These are phyloP conservation scores for Hyla sarda DNA, from an alignment of 2,113 vertebrate species.

Conservation along the genomic window DNA sequence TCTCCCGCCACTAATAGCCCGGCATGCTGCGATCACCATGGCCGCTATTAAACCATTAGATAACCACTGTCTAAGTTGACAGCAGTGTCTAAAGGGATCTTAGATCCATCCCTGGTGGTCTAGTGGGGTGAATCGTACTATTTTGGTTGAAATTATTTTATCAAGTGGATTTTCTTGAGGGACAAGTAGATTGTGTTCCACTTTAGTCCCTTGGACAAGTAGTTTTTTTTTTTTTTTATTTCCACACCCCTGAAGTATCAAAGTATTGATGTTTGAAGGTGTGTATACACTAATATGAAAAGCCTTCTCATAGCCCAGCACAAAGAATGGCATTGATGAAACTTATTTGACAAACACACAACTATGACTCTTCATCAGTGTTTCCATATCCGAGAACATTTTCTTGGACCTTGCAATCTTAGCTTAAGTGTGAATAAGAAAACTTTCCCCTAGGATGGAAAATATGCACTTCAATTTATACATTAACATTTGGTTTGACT, in stretches of 20 bases:
- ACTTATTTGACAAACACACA: not conserved
- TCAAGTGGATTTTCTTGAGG: too few species aligned
- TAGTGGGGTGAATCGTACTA: too few species aligned
- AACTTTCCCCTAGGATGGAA: slow-evolving; percentile 20
- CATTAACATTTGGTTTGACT: slow-evolving; percentile 9
- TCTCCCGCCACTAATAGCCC: too few species aligned
- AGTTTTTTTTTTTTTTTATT: too few species aligned
- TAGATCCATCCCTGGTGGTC: too few species aligned
- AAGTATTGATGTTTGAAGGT: not conserved
- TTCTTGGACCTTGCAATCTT: not conserved
- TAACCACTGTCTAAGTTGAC: too few species aligned
- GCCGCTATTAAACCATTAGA: too few species aligned
- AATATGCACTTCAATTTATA: not conserved
- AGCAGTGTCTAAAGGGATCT: too few species aligned
- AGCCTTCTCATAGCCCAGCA: not conserved
- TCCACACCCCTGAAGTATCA: not conserved
- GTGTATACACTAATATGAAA: not conserved
- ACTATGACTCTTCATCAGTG: slow-evolving; percentile 25
- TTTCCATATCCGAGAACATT: slow-evolving; percentile 13
- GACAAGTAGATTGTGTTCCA: too few species aligned
- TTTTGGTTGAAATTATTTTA: too few species aligned
- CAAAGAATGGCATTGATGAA: slow-evolving; percentile 23
- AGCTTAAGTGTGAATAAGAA: slow-evolving; percentile 28
- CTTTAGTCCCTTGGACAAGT: too few species aligned
- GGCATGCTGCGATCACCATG: too few species aligned